phyloP scores from a whole-genome alignment of 2,113 vertebrate species.

The Percopsis transmontana region DNA sequence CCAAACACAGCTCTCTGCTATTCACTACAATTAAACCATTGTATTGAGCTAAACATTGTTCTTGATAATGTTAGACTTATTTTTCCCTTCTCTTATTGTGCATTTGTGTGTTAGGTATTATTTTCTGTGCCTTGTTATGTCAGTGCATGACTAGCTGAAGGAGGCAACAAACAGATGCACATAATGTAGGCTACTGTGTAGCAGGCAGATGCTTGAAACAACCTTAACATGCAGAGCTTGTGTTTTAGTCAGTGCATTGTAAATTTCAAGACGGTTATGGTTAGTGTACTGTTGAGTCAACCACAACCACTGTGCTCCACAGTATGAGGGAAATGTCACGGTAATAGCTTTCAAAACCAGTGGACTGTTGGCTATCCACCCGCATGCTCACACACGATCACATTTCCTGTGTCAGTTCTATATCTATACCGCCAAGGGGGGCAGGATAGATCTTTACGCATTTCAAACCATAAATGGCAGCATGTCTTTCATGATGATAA shows the following conservation, averaged over 20 bases:
- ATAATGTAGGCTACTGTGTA: background rate
- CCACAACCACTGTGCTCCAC: conserved; percentile 3
- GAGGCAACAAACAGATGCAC: background rate
- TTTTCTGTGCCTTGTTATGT: background rate
- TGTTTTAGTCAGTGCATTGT: background rate
- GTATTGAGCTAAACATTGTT: background rate
- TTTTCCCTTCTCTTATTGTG: too few species aligned
- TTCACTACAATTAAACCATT: background rate
- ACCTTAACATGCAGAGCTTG: background rate
- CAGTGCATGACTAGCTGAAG: background rate
- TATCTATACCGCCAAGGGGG: conserved; percentile 1
- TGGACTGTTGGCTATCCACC: conserved; percentile 37
- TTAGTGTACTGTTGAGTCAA: background rate
- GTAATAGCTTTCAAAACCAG: background rate
- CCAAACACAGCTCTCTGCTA: background rate
- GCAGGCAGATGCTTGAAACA: background rate
- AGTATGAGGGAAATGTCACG: conserved; percentile 15
- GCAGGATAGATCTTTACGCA: background rate
- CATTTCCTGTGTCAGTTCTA: conserved; percentile 60
- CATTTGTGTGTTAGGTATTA: background rate
- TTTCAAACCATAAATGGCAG: too few species aligned
- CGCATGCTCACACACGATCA: conserved; percentile 33
- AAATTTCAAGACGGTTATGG: background rate
- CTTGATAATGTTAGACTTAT: too few species aligned
- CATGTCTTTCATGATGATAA: too few species aligned